Evolutionary conservation across 2,888 invertebrate species (phyloP).

Genomic region (Dinocampus coccinellae): DNA sequence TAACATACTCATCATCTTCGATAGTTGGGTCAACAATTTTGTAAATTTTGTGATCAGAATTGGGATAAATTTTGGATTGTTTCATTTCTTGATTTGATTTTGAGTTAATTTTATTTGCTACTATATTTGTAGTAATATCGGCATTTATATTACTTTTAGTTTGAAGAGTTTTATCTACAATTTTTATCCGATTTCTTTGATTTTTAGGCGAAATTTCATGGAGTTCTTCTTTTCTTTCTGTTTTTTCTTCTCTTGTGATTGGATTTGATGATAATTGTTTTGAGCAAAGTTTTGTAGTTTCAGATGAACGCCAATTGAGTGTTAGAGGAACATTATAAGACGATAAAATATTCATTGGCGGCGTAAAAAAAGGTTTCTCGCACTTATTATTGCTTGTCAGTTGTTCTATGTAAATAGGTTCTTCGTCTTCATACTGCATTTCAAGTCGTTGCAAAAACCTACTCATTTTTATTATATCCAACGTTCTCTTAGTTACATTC

Average conservation of each 20-base stretch:
- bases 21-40: constrained; percentile 39
- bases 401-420: constrained; percentile 49
- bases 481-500: constrained; percentile 54
- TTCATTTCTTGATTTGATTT: not conserved
- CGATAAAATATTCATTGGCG: constrained; percentile 5
- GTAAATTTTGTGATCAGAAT: not conserved
- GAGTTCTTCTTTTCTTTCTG: not conserved
- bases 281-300: not conserved
- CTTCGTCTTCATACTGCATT: constrained; percentile 56
- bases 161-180: not conserved
- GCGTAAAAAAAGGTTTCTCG: not conserved
- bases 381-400: constrained; percentile 46
- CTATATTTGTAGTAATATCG: not conserved
- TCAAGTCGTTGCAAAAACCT: constrained; percentile 57
- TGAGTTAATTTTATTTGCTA: not conserved
- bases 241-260: not conserved
- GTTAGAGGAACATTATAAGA: constrained; percentile 19
- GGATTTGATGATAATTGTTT: too few relatives aligned
- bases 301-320: not conserved
- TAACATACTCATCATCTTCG: constrained; percentile 31
- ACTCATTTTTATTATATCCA: constrained; percentile 58
- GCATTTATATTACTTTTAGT: not conserved
- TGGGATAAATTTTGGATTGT: not conserved
- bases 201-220: not conserved
- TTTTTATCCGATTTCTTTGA: not conserved